phyloP scores from a whole-genome alignment of 2,113 vertebrate genomes.

The Columba janthina region DNA sequence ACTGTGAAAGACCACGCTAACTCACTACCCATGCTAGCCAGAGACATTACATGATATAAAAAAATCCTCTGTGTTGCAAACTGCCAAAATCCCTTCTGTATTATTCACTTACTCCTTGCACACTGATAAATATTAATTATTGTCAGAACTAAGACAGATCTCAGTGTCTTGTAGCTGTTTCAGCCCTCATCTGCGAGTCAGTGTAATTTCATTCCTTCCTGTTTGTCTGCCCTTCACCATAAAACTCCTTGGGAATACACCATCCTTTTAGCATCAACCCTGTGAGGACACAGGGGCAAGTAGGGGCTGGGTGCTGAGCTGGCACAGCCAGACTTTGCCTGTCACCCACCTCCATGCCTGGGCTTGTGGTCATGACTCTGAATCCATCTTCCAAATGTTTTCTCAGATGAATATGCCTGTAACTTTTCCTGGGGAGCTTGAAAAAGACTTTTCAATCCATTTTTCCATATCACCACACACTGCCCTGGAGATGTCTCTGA shows the following conservation, averaged over 20 bases:
- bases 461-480: neutral
- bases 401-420: neutral
- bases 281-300: neutral
- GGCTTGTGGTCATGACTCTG: neutral
- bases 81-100: neutral
- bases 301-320: fast-evolving
- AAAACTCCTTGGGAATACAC: neutral
- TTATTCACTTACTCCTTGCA: neutral
- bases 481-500: neutral
- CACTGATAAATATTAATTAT: neutral
- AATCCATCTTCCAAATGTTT: neutral
- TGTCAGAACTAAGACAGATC: neutral
- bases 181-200: neutral
- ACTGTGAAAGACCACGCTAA: neutral
- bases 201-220: neutral
- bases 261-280: neutral
- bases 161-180: neutral
- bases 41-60: neutral
- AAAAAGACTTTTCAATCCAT: neutral
- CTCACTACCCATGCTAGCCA: neutral
- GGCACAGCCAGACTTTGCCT: neutral
- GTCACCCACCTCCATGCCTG: neutral
- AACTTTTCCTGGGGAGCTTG: neutral
- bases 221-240: neutral
- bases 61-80: neutral